A percentile compares a stretch with the other conserved stretches of the same genome.
Conservation (phyloP, 2,113 vertebrate species). For the Ictalurus furcatus region DNA sequence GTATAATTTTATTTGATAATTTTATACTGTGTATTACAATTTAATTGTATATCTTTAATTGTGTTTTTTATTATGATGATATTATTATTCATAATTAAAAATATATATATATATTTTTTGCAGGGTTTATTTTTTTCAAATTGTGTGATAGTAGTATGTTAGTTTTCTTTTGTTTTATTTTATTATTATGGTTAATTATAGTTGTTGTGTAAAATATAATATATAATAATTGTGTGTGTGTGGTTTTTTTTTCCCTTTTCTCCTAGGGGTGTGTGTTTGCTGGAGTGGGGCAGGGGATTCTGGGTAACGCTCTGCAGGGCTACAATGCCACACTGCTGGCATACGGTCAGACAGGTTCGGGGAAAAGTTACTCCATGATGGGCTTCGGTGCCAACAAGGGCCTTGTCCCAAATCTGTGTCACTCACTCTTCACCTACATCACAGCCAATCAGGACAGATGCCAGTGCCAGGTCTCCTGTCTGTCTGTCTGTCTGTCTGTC, state of each 20-base stretch:
- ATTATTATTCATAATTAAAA: too few relatives aligned
- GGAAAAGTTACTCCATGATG: conserved; percentile 85
- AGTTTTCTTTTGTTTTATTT: background rate
- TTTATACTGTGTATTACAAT: too few relatives aligned
- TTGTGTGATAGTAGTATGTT: background rate
- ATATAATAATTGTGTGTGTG: too few relatives aligned
- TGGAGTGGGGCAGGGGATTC: conserved; percentile 76
- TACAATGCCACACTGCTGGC: conserved; percentile 81
- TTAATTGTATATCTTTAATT: background rate
- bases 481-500: background rate
- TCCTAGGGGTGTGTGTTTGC: conserved; percentile 73
- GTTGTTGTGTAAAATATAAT: too few relatives aligned
- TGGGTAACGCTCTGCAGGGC: conserved; percentile 77
- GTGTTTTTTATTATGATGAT: background rate
- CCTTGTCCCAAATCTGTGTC: conserved; percentile 76
- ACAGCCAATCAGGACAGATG: conserved; percentile 69
- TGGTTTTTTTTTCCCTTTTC: too few relatives aligned
- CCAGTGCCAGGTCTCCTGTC: conserved; percentile 74
- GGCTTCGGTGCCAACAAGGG: conserved; percentile 81
- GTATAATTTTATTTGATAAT: too few relatives aligned
- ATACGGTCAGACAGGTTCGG: conserved; percentile 81
- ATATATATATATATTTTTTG: too few relatives aligned
- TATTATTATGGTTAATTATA: background rate
- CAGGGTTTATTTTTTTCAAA: background rate
- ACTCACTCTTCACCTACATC: conserved; percentile 77